phyloP scores from a whole-genome alignment of 1,140 invertebrate genomes.

The Copidosoma floridanum region DNA sequence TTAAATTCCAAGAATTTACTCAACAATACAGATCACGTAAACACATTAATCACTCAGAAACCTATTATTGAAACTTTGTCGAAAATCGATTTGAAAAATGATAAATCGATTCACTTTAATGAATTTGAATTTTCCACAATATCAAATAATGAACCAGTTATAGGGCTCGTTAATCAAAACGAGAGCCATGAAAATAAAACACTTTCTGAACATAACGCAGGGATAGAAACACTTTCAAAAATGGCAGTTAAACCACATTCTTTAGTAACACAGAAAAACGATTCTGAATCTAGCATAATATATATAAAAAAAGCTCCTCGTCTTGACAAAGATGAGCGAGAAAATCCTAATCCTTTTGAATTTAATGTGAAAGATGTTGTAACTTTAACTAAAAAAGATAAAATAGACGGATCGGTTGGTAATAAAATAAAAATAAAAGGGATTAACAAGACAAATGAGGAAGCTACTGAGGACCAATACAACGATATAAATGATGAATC shows the following conservation, averaged over 20 bases:
- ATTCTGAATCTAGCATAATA: conserved; percentile 39
- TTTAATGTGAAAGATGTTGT: conserved; percentile 43
- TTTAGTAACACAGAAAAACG: background rate
- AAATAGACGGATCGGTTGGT: background rate
- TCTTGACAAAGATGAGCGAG: conserved; percentile 51
- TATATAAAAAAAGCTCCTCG: conserved; percentile 58
- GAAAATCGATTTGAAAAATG: too few relatives aligned
- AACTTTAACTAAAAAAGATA: conserved; percentile 22
- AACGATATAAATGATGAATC: conserved; percentile 50
- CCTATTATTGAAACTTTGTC: too few relatives aligned
- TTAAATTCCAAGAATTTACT: too few relatives aligned
- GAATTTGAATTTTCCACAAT: conserved; percentile 9
- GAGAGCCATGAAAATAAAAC: conserved; percentile 46
- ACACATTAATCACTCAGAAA: too few relatives aligned
- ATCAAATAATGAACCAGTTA: conserved; percentile 26
- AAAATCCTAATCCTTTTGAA: conserved; percentile 50
- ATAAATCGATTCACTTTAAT: too few relatives aligned
- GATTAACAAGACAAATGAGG: conserved; percentile 35
- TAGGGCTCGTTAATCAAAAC: conserved; percentile 39
- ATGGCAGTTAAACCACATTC: background rate
- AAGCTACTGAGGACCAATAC: conserved; percentile 49
- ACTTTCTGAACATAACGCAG: conserved; percentile 33
- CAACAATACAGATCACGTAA: too few relatives aligned
- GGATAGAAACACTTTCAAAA: background rate
- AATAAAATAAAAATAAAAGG: too few relatives aligned